Percentiles rank a stretch among this genome's conserved stretches.
These are phyloP conservation scores for Hirtodrosophila duncani DNA, from an alignment of 2,888 invertebrate genomes.

Conservation along the genomic window DNA sequence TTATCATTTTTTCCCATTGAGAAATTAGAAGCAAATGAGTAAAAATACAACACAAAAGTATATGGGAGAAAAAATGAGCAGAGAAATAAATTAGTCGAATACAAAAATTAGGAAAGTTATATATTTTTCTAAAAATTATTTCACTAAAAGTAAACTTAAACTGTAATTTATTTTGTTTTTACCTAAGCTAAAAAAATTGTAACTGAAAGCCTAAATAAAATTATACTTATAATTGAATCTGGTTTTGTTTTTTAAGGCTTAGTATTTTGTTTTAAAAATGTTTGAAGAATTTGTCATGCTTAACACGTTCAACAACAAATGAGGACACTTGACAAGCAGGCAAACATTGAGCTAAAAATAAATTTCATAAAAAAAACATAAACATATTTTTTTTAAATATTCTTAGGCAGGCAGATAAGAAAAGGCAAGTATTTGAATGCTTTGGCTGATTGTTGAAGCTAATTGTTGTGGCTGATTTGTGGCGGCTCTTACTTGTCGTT, in stretches of 20 bases:
- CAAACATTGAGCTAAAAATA: slow-evolving; percentile 25
- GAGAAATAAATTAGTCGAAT: slow-evolving; percentile 51
- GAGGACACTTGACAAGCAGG: slow-evolving; percentile 20
- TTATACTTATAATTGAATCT: too few relatives aligned
- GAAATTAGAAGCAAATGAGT: slow-evolving; percentile 42
- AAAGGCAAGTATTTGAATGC: slow-evolving; percentile 40
- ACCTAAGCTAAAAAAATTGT: background rate
- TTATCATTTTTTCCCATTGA: slow-evolving; percentile 7
- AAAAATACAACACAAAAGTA: slow-evolving; percentile 32
- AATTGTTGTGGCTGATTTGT: slow-evolving; percentile 6
- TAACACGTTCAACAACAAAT: slow-evolving; percentile 32
- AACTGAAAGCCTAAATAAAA: too few relatives aligned
- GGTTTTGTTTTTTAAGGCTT: too few relatives aligned
- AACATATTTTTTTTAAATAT: background rate
- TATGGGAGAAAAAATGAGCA: slow-evolving; percentile 3
- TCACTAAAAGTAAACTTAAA: slow-evolving; percentile 41
- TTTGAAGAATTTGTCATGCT: too few relatives aligned
- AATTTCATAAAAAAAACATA: background rate
- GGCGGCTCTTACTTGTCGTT: slow-evolving; percentile 51
- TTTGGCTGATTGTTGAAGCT: too few relatives aligned
- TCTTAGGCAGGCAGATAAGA: slow-evolving; percentile 14
- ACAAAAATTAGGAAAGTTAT: slow-evolving; percentile 34
- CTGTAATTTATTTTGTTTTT: slow-evolving; percentile 2
- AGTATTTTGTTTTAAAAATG: too few relatives aligned
- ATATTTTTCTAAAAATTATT: slow-evolving; percentile 22